Base-by-base conservation (phyloP, 1,140 invertebrate species). In the Drosophila varians region DNA sequence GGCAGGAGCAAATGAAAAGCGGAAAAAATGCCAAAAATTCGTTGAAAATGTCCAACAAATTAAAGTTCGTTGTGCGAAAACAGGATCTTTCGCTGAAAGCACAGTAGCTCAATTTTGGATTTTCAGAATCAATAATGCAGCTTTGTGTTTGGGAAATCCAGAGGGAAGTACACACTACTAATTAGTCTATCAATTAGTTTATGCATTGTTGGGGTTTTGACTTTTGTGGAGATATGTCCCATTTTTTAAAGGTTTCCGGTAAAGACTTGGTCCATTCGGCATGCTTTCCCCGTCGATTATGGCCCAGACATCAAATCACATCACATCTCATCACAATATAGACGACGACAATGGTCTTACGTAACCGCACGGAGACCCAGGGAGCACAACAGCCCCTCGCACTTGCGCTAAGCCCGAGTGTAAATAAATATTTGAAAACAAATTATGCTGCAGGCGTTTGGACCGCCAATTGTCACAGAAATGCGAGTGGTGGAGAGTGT, bases 341-440 rank as follows among this genome's bases (percentile, higher is more conserved):
- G 9, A 7, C 28, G 9, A 31, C 28, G 28, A 36, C 34, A 72
- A 48, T 48, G 42, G 23, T n/a, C 42, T 72, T 72, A 60, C 26
- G 31, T 51, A 72, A 72, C 21, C 46, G 23, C 26, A 38, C 31
- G 34, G 7, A 21, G 21, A 25, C 45, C 53, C n/a, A n/a, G 34
- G 16, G 28, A 45, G 26, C 8, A 28, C 26, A 7, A 9, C 8
- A 8, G 9, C 26, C 19, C 16, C 40, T 34, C 21, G n/a, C 31
- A 60, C 42, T 14, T 21, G 11, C 48, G 16, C n/a, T 34, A n/a
- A 18, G 25, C 11, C 8, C 23, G 8, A 21, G 48, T 23, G 16
- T 34, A 71, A 58, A 62, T 62, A 61, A 72, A 72, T 71, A 61
- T 73, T 73, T 73, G 69, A 62, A 73, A 73, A 72, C 34, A 54